These are phyloP conservation scores for Caenorhabditis tropicalis DNA, from an alignment of 1,140 invertebrate species.

Conservation along the genomic window DNA sequence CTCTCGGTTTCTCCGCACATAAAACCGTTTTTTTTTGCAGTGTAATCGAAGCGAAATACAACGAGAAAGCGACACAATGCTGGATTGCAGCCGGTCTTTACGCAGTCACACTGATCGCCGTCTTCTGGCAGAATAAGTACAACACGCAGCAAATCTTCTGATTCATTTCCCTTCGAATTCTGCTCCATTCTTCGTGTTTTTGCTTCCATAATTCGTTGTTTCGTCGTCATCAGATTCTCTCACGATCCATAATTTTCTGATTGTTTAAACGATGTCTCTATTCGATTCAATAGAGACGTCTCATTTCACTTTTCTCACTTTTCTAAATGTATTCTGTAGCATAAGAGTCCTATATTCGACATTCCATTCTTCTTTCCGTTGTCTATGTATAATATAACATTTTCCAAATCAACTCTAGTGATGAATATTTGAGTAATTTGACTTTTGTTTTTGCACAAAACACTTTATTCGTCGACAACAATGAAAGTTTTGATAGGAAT, in stretches of 20 bases:
- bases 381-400: background rate
- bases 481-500: background rate
- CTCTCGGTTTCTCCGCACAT: too few relatives aligned
- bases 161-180: background rate
- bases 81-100: conserved; percentile 72
- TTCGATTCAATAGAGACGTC: background rate
- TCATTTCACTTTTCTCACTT: background rate
- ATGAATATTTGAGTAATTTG: conserved; percentile 2
- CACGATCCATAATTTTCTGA: conserved; percentile 12
- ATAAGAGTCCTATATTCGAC: conserved; percentile 30
- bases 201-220: background rate
- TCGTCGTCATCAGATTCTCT: conserved; percentile 5
- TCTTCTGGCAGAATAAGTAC: conserved; percentile 71
- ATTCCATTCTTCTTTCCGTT: conserved; percentile 1
- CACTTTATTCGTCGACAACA: background rate
- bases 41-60: conserved; percentile 60
- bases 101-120: conserved; percentile 67
- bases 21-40: conserved; percentile 55
- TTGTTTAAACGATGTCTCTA: background rate
- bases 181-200: background rate
- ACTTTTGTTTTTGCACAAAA: background rate
- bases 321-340: background rate
- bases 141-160: conserved; percentile 59
- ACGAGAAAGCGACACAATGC: conserved; percentile 69
- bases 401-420: conserved; percentile 22